Conservation (phyloP, 2,113 vertebrate genomes). For the Perca flavescens region DNA sequence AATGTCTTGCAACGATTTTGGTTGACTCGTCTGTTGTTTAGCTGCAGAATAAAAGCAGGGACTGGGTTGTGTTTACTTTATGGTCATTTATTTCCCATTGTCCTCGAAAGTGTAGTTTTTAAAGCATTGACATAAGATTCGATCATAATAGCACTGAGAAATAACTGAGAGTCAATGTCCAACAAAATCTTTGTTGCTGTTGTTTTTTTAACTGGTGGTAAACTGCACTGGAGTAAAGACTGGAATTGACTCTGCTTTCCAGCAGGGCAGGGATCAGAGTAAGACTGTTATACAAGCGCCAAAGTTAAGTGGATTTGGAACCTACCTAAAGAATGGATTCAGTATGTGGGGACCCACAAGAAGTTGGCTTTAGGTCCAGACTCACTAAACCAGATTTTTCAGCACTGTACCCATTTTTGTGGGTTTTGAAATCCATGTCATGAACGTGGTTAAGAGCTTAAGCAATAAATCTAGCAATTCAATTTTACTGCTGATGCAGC, state of each 20-base stretch:
- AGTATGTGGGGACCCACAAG: conserved; percentile 39
- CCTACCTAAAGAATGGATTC: conserved; percentile 30
- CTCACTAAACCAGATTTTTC: conserved; percentile 46
- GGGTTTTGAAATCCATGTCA: conserved; percentile 40
- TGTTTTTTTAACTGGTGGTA: conserved; percentile 16
- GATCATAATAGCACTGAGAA: conserved; percentile 6
- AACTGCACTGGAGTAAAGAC: conserved; percentile 26
- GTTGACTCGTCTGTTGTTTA: not conserved
- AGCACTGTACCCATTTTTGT: conserved; percentile 18
- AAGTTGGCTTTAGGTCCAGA: conserved; percentile 32
- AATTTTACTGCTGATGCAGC: not conserved
- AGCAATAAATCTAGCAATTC: not conserved
- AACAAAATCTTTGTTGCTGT: conserved; percentile 10
- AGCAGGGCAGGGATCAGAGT: conserved; percentile 48
- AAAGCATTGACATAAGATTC: not conserved
- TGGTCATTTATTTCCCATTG: not conserved
- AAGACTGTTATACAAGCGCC: conserved; percentile 57
- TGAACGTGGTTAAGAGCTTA: conserved; percentile 21
- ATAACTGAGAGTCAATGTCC: not conserved
- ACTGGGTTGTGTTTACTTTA: not conserved
- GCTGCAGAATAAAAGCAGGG: not conserved
- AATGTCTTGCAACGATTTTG: not conserved
- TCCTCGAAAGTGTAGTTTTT: not conserved
- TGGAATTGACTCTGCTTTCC: conserved; percentile 11
- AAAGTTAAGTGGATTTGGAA: conserved; percentile 53